Evolutionary conservation across 2,113 vertebrate genomes (phyloP).

Genomic region (Delphinapterus leucas): DNA sequence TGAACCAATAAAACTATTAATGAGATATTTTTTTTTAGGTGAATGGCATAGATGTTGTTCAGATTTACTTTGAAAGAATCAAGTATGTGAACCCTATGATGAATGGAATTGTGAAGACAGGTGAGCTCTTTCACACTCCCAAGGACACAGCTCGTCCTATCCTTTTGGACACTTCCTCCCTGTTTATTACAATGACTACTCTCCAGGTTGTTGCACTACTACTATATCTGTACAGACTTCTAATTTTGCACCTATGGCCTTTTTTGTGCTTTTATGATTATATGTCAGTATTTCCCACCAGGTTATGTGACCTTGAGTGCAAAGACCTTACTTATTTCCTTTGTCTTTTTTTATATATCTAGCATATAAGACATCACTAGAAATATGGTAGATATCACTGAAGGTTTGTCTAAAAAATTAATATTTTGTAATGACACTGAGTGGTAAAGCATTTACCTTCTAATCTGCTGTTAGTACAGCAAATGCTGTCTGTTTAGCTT

Average conservation of each 20-base stretch:
- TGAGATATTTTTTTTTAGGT: constrained; percentile 59
- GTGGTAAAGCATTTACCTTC: constrained; percentile 20
- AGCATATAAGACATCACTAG: constrained; percentile 34
- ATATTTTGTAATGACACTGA: constrained; percentile 55
- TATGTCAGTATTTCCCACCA: constrained; percentile 52
- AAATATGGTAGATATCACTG: constrained; percentile 59
- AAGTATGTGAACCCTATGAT: constrained; percentile 57
- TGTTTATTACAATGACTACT: constrained; percentile 34
- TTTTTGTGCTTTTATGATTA: constrained; percentile 57
- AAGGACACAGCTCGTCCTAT: constrained; percentile 53
- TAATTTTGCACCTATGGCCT: constrained; percentile 39
- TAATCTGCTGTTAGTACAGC: constrained; percentile 13
- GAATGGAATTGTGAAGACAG: constrained; percentile 68
- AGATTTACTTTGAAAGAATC: constrained; percentile 67
- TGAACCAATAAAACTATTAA: constrained; percentile 59
- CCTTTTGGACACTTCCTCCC: constrained; percentile 47
- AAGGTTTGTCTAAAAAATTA: constrained; percentile 40
- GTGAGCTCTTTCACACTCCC: constrained; percentile 55
- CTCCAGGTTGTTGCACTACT: constrained; percentile 53
- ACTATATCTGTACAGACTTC: constrained; percentile 58
- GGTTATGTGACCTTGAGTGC: constrained; percentile 36
- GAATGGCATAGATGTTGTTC: constrained; percentile 62
- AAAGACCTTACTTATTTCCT: constrained; percentile 42
- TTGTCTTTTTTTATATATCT: constrained; percentile 53
- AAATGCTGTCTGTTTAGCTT: constrained; percentile 36